These are phyloP conservation scores for Euphydryas editha DNA, from an alignment of 2,888 invertebrate species.

Conservation along the genomic window DNA sequence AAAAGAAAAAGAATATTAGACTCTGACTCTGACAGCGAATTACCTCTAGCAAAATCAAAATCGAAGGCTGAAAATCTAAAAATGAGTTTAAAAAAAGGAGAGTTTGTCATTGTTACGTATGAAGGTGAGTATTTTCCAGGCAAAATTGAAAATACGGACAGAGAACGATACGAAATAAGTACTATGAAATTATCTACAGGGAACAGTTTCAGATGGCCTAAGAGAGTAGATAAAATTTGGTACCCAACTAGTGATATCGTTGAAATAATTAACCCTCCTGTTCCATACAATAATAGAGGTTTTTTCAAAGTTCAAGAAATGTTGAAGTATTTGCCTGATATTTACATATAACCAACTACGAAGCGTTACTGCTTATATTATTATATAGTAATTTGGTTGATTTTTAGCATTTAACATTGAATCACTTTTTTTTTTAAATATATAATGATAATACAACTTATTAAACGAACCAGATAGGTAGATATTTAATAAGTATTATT, in stretches of 20 bases:
- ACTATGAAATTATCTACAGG: neutral
- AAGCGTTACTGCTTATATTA: too few species aligned
- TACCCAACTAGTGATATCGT: neutral
- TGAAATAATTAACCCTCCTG: neutral
- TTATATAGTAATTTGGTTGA: too few species aligned
- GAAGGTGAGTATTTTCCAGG: constrained; percentile 5
- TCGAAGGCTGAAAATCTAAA: neutral
- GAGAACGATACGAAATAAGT: constrained; percentile 3
- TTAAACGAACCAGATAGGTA: too few species aligned
- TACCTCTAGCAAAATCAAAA: neutral
- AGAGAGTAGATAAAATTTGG: neutral
- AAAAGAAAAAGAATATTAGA: neutral
- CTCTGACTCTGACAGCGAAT: neutral
- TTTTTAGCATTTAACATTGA: too few species aligned
- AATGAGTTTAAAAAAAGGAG: neutral
- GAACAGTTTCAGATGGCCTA: neutral
- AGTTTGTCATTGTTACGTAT: neutral
- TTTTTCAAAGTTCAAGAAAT: neutral
- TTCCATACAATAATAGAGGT: neutral
- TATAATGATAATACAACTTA: too few species aligned
- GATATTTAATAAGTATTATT: too few species aligned
- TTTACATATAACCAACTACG: too few species aligned
- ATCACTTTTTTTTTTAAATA: too few species aligned
- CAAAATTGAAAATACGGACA: neutral
- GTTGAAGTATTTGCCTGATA: neutral